These are phyloP conservation scores for Anniella stebbinsi DNA, from an alignment of 2,797 vertebrate genomes.

Conservation along the genomic window DNA sequence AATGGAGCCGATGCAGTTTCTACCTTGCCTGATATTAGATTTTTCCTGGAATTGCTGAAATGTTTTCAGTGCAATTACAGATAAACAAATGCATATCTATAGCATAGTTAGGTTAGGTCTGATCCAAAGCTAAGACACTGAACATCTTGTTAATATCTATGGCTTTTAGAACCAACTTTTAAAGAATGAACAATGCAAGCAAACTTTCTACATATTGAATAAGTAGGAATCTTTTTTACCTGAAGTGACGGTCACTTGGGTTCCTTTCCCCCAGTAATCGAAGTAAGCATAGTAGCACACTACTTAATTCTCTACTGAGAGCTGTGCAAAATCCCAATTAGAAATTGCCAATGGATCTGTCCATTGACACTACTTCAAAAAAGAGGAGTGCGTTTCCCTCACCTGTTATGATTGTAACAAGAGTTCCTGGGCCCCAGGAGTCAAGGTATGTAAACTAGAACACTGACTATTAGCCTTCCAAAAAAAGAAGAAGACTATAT, in stretches of 20 bases:
- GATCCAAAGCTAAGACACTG: background rate
- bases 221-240: slow-evolving; percentile 62
- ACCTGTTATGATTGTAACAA: background rate
- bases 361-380: background rate
- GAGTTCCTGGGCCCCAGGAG: background rate
- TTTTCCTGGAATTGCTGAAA: background rate
- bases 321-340: slow-evolving; percentile 56
- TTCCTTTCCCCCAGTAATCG: slow-evolving; percentile 68
- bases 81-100: background rate
- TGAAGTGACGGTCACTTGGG: slow-evolving; percentile 68
- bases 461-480: background rate
- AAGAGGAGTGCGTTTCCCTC: background rate
- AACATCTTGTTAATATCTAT: background rate
- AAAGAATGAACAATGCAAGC: background rate
- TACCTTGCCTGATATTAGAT: too few relatives aligned
- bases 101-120: background rate
- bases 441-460: background rate
- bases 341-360: background rate
- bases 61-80: background rate
- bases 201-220: background rate
- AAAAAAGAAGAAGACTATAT: too few relatives aligned
- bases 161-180: background rate
- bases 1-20: background rate
- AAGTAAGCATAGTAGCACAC: slow-evolving; percentile 51
- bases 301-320: slow-evolving; percentile 26